Percentiles rank a stretch among this genome's conserved stretches.
These are phyloP conservation scores for Drosophila ambigua DNA, from an alignment of 1,140 invertebrate genomes.

Conservation along the genomic window DNA sequence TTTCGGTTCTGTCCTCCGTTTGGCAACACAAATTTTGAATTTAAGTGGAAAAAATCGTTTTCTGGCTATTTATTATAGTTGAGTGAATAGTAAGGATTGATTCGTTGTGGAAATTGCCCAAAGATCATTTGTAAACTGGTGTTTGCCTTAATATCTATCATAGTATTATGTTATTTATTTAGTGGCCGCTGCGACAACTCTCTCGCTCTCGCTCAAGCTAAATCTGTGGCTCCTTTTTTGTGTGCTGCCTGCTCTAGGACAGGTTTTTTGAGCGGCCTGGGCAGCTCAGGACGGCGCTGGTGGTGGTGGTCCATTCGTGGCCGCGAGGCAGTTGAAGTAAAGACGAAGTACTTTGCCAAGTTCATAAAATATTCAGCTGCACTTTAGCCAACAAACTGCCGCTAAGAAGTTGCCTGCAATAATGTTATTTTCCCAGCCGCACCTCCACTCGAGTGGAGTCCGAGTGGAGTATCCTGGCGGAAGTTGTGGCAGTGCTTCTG, in stretches of 20 bases:
- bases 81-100: no score
- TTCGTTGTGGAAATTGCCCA: no score
- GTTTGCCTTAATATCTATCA: constrained; percentile 14
- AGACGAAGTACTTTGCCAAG: constrained; percentile 71
- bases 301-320: no score
- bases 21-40: background rate
- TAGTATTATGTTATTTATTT: constrained; percentile 62
- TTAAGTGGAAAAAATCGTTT: background rate
- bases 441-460: constrained; percentile 48
- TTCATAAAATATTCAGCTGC: constrained; percentile 80
- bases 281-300: background rate
- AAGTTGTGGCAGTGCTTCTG: constrained; percentile 32
- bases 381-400: constrained; percentile 73
- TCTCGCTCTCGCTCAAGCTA: constrained; percentile 3
- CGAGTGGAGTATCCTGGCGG: constrained; percentile 32
- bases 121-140: no score
- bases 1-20: constrained; percentile 9
- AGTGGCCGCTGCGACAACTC: constrained; percentile 43
- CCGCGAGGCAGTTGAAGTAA: constrained; percentile 48
- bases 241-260: constrained; percentile 19
- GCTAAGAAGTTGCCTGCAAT: constrained; percentile 78
- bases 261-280: constrained; percentile 19
- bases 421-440: constrained; percentile 67
- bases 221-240: constrained; percentile 42
- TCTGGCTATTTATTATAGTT: background rate